Conservation (phyloP, 2,797 vertebrate species). For the Limnodromus scolopaceus region DNA sequence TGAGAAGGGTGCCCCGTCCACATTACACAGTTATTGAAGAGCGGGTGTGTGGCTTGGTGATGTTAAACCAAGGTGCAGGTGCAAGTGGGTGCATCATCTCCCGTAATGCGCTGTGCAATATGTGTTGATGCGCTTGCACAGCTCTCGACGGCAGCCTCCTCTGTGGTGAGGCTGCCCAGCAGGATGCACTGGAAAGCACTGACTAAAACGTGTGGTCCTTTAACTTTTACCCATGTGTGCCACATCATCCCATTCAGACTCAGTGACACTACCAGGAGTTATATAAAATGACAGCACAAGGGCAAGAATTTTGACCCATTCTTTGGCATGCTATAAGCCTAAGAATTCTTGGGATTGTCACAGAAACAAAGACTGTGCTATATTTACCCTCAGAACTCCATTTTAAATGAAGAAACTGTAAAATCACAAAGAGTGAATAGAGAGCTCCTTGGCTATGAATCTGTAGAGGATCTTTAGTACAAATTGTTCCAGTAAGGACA, state of each 20-base stretch:
- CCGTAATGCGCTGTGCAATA: not conserved
- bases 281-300: not conserved
- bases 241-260: not conserved
- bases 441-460: not conserved
- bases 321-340: not conserved
- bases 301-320: not conserved
- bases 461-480: constrained; percentile 30
- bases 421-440: not conserved
- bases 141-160: not conserved
- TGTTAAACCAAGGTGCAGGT: not conserved
- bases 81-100: not conserved
- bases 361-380: not conserved
- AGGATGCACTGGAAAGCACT: not conserved
- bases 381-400: not conserved
- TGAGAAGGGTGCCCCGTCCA: not conserved
- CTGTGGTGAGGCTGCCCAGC: not conserved
- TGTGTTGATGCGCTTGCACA: accelerated
- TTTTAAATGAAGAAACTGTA: constrained; percentile 1
- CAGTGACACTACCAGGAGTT: not conserved
- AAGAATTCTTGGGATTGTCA: not conserved
- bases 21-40: not conserved
- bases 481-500: constrained; percentile 57
- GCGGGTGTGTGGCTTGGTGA: no score
- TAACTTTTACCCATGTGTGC: not conserved
- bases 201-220: not conserved